Evolutionary conservation across 2,888 invertebrate genomes (phyloP), one percentile per base, ranked within the genome.

Genomic region (Andrena camellia): DNA sequence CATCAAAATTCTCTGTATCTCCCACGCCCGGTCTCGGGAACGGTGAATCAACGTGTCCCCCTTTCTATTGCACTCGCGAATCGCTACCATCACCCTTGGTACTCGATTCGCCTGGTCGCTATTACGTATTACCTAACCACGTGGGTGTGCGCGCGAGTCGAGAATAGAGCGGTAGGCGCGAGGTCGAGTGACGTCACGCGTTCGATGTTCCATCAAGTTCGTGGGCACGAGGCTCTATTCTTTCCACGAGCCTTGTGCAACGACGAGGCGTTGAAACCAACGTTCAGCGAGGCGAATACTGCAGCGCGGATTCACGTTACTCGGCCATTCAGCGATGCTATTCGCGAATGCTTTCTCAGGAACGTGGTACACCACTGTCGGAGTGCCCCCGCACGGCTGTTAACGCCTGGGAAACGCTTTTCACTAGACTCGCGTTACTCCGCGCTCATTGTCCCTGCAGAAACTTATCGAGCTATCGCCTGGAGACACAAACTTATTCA

Each of bases 141-240:
- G 72, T 69, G 76, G 57, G 77, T 64, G 67, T 70, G 42, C 17
- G n/a, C 52, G 57, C 13, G 64, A 72, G 79, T 70, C 80, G 79
- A 80, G 88, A 88, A 87, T 86, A 88, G 79, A 87, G 74, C 73
- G 77, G 82, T 80, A 80, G 77, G 84, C 75, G 71, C 83, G 88
- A 84, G 88, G 87, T 76, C 86, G 86, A 84, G 54, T 87, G 87
- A 87, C 78, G 84, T 87, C 88, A 80, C 57, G 52, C 75, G 75
- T 85, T 83, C 78, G 85, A 87, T 78, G 83, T 83, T 83, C 78
- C 78, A 77, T 80, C 87, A 87, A 87, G 87, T 87, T 87, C 87
- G 87, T 85, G 87, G 87, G 75, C 85, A 87, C 75, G 72, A 35
- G 48, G 67, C 57, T 69, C 74, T 71, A 71, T 75, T 74, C 74